Percentiles rank a stretch among this genome's conserved stretches.
Evolutionary conservation across 2,113 vertebrate genomes (phyloP).

Genomic region (Narcine bancroftii): DNA sequence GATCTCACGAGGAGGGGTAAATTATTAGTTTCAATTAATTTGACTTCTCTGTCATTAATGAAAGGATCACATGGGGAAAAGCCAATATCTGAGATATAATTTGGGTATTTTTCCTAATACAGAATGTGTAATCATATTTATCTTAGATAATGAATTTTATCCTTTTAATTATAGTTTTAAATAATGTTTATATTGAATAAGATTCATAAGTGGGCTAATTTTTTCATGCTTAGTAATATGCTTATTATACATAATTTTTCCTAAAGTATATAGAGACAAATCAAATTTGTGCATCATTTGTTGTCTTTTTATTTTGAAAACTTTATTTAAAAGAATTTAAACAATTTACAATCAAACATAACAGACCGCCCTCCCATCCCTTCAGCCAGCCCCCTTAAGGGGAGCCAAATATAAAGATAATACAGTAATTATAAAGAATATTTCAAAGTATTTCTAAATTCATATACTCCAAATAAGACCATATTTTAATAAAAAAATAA

Average conservation of each 20-base stretch:
- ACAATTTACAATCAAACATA: no score
- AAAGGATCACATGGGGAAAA: background rate
- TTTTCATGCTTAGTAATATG: background rate
- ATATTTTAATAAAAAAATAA: no score
- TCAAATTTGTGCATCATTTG: no score
- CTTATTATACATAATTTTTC: background rate
- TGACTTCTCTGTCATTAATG: background rate
- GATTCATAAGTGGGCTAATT: background rate
- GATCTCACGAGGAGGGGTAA: conserved; percentile 84
- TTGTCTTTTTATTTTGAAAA: no score
- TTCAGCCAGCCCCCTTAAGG: no score
- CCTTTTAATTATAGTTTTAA: background rate
- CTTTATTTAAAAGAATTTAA: no score
- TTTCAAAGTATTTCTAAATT: no score
- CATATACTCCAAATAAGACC: no score
- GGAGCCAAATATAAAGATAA: no score
- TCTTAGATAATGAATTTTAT: background rate
- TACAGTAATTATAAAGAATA: no score
- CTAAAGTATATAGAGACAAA: background rate
- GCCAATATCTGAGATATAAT: background rate
- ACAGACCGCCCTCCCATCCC: no score
- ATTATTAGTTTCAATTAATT: conserved; percentile 24
- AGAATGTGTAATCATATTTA: background rate
- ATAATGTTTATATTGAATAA: background rate
- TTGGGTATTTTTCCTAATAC: conserved; percentile 3